phyloP scores from a whole-genome alignment of 2,888 invertebrate genomes.

The Julus scandinavius region DNA sequence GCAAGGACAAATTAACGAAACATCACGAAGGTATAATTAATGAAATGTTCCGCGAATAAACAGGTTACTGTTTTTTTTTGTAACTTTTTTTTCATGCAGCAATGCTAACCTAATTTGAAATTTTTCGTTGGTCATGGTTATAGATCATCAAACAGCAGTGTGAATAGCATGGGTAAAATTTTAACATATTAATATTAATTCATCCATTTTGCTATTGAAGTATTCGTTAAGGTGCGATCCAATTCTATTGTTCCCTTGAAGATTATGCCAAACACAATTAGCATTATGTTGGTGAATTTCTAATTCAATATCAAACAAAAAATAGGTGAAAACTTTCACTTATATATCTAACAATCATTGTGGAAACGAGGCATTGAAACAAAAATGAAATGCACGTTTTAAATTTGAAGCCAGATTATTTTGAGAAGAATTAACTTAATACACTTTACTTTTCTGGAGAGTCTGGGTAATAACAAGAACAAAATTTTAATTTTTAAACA shows the following conservation, averaged over 20 bases:
- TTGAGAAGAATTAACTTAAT: neutral
- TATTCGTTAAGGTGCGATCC: neutral
- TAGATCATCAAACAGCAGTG: neutral
- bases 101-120: conserved; percentile 30
- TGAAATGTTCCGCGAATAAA: conserved; percentile 34
- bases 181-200: conserved; percentile 20
- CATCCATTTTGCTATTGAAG: neutral
- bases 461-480: no score
- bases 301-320: neutral
- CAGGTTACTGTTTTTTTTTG: conserved; percentile 1
- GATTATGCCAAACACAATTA: conserved; percentile 26
- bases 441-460: neutral
- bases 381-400: neutral
- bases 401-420: neutral
- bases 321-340: neutral
- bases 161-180: conserved; percentile 24
- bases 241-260: neutral
- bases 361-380: neutral
- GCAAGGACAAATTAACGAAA: conserved; percentile 20
- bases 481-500: neutral
- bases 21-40: conserved; percentile 39
- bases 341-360: neutral
- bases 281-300: conserved; percentile 2
- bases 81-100: neutral
- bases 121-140: conserved; percentile 11